Base-by-base conservation (phyloP, 1,140 invertebrate species). In the Armadillidium nasatum region DNA sequence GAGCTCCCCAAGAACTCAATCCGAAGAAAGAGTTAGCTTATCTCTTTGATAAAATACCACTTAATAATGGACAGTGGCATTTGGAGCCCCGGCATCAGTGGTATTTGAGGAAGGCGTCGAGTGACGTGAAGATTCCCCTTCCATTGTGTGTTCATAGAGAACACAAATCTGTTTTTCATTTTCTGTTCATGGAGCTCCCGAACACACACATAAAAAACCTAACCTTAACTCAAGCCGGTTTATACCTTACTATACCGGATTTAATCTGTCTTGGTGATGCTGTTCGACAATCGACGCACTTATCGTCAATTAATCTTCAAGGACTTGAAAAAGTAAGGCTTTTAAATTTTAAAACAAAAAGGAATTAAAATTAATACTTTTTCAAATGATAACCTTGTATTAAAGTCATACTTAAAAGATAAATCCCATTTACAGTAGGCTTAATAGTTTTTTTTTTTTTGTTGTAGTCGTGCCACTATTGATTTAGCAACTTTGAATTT, bases 251-350 rank as follows among this genome's bases (percentile, higher is more conserved):
- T 21, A 80, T 71, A 3, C n/a, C 72, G 11, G 79, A 80, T 68
- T 68, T 80, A 10, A 74, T 78, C 7, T 80, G 79, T 60, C 72
- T 80, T 1, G 79, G 79, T 9, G 79, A 80, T 44, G 79, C 79
- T 44, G 76, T 80, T 11, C 44, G 79, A 2, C 44, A 67, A 19
- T 69, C 79, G 4, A 73, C 60, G 11, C 72, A 76, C 60, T 74
- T 80, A 11, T 70, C 70, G 33, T 75, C 75, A 13, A 74, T 80
- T 71, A 78, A 76, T 21, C 68, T 80, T 1, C 71, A 76, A 15
- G 68, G 68, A 6, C 70, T 80, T 0, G 73, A 75, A 43, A 71
- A 76, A 50, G 76, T 77, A 50, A 76, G 60, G n/a, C n/a, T n/a
- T n/a, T n/a, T n/a, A n/a, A n/a, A n/a, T n/a, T n/a, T n/a, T n/a